A percentile compares a stretch with the other conserved stretches of the same genome.
Evolutionary conservation across 2,888 invertebrate species (phyloP).

Genomic region (Campoplex capitator): DNA sequence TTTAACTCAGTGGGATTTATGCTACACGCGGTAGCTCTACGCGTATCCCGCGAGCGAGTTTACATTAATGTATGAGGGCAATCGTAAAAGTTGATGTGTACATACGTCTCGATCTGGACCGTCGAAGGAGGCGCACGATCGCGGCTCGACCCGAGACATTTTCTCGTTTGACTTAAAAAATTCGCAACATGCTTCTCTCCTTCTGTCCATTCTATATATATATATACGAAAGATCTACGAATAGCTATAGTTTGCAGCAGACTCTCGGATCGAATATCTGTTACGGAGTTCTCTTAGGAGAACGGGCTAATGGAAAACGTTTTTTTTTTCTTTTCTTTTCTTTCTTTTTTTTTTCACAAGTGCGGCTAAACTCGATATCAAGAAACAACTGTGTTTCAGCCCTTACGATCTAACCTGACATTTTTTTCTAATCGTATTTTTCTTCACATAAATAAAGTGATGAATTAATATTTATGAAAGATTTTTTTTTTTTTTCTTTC

Average conservation of each 20-base stretch:
- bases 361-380: neutral
- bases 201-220: neutral
- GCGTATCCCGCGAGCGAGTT: conserved; percentile 74
- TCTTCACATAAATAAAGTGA: neutral
- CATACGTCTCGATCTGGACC: conserved; percentile 82
- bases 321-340: neutral
- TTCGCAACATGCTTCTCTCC: conserved; percentile 22
- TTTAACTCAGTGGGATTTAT: conserved; percentile 52
- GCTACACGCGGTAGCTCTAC: conserved; percentile 37
- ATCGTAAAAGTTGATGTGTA: conserved; percentile 84
- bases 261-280: conserved; percentile 4
- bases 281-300: conserved; percentile 3
- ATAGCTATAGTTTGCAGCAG: neutral
- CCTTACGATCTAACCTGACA: neutral
- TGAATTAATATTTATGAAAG: neutral
- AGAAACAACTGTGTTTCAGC: neutral
- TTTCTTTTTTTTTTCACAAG: neutral
- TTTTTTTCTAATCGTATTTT: neutral
- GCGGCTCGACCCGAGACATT: conserved; percentile 71
- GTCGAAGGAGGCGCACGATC: conserved; percentile 53
- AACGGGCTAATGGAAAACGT: conserved; percentile 13
- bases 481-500: neutral
- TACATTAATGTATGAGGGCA: conserved; percentile 84
- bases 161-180: conserved; percentile 74
- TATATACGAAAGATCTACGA: neutral